Evolutionary conservation across 2,888 invertebrate species (phyloP), one percentile per base, ranked within the genome.

Genomic region (Cryptocheilus praepositus): DNA sequence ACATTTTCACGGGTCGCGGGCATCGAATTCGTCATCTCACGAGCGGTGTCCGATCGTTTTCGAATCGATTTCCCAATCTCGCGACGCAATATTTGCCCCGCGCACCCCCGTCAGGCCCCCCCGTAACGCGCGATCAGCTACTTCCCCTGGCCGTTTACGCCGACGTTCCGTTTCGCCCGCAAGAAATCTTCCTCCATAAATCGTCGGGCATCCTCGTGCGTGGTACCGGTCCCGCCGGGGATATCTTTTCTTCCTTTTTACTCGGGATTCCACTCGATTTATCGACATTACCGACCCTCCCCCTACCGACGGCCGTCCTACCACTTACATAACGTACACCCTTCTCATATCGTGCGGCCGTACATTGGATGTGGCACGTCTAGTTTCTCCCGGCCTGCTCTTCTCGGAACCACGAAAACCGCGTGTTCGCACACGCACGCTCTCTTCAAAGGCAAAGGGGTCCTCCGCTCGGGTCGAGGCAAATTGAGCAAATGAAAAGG

Each of bases 271-370:
- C 46, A 59, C 74, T 80, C 81, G 76, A 85, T 85, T 85, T 85
- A 85, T 85, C 82, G 83, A 77, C 80, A 80, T 83, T 85, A 82
- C 80, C 61, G 49, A 61, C 59, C 55, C 52, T 19, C 52, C 44
- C 52, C 45, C 11, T 7, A 16, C 49, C 8, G 49, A 19, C 21
- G 13, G 3, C 19, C 25, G 13, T 18, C 18, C 55, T 56, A 52
- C 57, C 49, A 18, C 21, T 25, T 55, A 36, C 36, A 11, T 36
- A 36, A 36, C 7, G 36, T 11, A 36, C 56, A 19, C 25, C 45
- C 49, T 52, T n/a, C 55, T 36, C 43, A 22, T 22, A 22, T n/a
- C 45, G n/a, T 53, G 22, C 16, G 54, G 55, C 56, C 22, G 16
- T 36, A 55, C 36, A 46, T 28, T 16, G 3, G 16, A 52, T 43